Evolutionary conservation across 2,113 vertebrate species (phyloP), one percentile per base, ranked within the genome.

Genomic region (Heterocephalus glaber): DNA sequence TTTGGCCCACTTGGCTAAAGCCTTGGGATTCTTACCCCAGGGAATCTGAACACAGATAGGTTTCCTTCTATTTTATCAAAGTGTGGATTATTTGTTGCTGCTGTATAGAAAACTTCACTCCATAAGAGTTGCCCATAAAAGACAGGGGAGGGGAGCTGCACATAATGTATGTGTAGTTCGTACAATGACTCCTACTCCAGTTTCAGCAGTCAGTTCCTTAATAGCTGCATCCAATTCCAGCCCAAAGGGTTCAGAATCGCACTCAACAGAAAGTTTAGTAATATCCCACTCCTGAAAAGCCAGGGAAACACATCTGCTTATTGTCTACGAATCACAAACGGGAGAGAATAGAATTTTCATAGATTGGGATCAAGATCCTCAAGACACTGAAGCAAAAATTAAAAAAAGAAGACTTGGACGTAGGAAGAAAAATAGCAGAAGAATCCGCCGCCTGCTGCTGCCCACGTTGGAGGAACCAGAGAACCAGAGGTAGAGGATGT

Each of bases 1-100:
- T 98, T 99, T 99, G 38, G 99, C 99, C 99, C 99, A 99, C 97
- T 99, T 99, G 93, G 99, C 99, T 97, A 99, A 98, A 19, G 99
- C 99, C 96, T 99, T 99, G 9, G 99, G 98, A 97, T 99, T 99
- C 90, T 98, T 98, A 98, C 99, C 99, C 99, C 99, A 99, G 2
- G 99, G 99, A 96, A 99, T 99, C 98, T 99, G 99, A 96, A 99
- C 99, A 94, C 99, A 99, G 94, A 99, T 99, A 99, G 99, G 98
- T 99, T 99, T 82, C 99, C 99, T 86, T 99, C 99, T 74, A 3
- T 99, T 98, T 99, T 99, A 98, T 99, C 99, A 98, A 99, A 99
- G 86, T 99, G 99, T 86, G 99, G 99, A 96, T 99, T 99, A 97
- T 99, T 99, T 97, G 99, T 99, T 0, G 99, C 99, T 0, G 99